These are phyloP conservation scores for Norana najaformis DNA, from an alignment of 2,888 invertebrate species.

Conservation along the genomic window DNA sequence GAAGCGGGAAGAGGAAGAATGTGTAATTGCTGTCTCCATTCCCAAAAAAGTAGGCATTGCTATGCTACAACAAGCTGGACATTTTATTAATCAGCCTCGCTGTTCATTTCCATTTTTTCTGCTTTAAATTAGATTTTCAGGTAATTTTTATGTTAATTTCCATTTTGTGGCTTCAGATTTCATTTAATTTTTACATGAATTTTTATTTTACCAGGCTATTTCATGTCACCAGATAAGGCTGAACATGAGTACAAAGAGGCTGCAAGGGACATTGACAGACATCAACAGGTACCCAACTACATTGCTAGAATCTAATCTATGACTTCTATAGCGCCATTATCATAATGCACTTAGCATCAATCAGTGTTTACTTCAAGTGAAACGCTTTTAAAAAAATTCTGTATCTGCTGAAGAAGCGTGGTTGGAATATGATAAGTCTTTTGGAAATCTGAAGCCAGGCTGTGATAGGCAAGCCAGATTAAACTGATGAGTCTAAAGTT, in stretches of 20 bases:
- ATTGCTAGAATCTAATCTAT: not conserved
- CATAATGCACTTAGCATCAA: not conserved
- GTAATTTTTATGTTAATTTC: not conserved
- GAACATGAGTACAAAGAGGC: not conserved
- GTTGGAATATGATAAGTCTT: no score
- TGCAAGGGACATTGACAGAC: not conserved
- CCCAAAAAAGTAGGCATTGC: no score
- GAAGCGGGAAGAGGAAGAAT: no score
- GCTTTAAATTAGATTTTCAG: not conserved
- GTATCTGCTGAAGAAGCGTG: no score
- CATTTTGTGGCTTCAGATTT: not conserved
- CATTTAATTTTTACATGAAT: not conserved
- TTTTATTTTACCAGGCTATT: not conserved
- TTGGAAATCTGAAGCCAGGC: no score
- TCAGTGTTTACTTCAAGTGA: no score
- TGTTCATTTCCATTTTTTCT: not conserved
- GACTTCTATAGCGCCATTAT: not conserved
- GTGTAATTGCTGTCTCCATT: no score
- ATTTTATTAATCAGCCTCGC: not conserved
- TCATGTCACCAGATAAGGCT: not conserved
- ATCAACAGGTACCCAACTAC: not conserved
- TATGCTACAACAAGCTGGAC: not conserved
- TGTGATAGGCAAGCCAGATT: no score
- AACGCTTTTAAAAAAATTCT: no score
- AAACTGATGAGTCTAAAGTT: no score